Base-by-base conservation (phyloP, 2,888 invertebrate species). In the Belgica antarctica region DNA sequence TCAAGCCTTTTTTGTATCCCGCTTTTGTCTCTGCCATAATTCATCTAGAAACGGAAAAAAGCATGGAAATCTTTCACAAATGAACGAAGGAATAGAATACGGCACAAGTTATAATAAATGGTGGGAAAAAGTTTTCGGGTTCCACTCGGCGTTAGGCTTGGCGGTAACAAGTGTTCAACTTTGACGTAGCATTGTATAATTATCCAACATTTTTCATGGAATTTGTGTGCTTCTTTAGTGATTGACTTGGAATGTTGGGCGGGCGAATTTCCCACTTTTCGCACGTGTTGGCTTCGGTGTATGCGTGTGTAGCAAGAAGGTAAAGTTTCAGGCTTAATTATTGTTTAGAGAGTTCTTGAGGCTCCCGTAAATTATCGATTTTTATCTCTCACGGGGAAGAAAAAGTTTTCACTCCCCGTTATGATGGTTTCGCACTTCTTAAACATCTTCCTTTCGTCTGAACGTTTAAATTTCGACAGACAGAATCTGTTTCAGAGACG, bases 1-100 rank as follows among this genome's bases (percentile, higher is more conserved):
- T 27, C 65, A 47, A 66, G 65, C 65, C 65, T 47, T 66, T 65
- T 27, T 34, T 10, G 36, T 19, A 22, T 19, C 24, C 24, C 52
- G 24, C 12, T 31, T 31, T 31, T 31, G 34, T 31, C 34, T 31
- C 34, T 31, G 34, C 34, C 34, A 31, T 31, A 31, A 8, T 31
- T 31, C 34, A 31, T 31, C 34, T 8, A 8, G 46, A 15, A n/a
- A n/a, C 15, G 46, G 46, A 46, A 15, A 5, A 15, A n/a, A 15
- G 46, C 15, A n/a, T n/a, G n/a, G n/a, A n/a, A n/a, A n/a, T n/a
- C n/a, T n/a, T n/a, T n/a, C n/a, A n/a, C n/a, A n/a, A n/a, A n/a
- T n/a, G n/a, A n/a, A n/a, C n/a, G n/a, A n/a, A n/a, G 8, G 46
- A 46, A 15, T 7, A 8, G 46, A n/a, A 7, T n/a, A 46, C 4